A percentile compares a stretch with the other conserved stretches of the same genome.
Conservation (phyloP, 2,113 vertebrate species). For the Pagrus major region DNA sequence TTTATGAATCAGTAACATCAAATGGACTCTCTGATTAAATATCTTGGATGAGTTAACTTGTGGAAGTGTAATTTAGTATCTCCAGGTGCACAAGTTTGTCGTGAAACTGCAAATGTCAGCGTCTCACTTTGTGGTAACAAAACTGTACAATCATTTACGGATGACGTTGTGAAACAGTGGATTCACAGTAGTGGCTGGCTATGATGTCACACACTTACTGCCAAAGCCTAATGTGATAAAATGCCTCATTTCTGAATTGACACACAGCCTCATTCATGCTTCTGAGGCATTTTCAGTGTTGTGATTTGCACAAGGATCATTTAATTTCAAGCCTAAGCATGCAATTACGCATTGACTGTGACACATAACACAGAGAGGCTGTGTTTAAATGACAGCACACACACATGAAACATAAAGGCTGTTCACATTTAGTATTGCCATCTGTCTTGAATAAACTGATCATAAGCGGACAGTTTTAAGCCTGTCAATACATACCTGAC, state of each 20-base stretch:
- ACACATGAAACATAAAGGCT: neutral
- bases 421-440: no score
- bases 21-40: neutral
- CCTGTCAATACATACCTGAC: no score
- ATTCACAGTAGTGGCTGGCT: neutral
- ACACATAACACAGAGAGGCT: neutral
- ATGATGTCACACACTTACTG: neutral
- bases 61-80: neutral
- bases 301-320: conserved; percentile 24
- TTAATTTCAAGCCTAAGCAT: conserved; percentile 12
- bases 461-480: no score
- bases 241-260: conserved; percentile 28
- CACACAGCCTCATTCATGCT: conserved; percentile 2
- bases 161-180: neutral
- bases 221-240: conserved; percentile 27
- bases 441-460: no score
- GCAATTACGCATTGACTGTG: neutral
- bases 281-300: conserved; percentile 11
- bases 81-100: neutral
- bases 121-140: neutral
- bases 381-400: neutral
- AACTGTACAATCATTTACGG: neutral
- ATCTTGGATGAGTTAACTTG: neutral
- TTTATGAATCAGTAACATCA: neutral
- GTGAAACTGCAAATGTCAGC: neutral